Evolutionary conservation across 2,888 invertebrate genomes (phyloP).

Genomic region (Loripinus fragilis): DNA sequence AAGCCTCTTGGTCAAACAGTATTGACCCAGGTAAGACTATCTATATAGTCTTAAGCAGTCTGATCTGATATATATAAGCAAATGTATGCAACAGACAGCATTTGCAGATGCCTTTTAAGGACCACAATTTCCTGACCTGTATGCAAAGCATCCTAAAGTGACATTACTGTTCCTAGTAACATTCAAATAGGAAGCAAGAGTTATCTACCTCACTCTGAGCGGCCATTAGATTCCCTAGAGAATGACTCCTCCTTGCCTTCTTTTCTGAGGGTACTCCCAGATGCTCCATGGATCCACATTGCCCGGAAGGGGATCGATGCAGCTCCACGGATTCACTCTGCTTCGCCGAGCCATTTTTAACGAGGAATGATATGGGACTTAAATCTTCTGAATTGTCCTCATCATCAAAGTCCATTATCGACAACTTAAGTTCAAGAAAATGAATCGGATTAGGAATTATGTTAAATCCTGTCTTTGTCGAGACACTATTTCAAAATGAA

Average conservation of each 20-base stretch:
- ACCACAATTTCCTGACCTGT: too few relatives aligned
- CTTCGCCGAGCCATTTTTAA: neutral
- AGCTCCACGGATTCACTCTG: neutral
- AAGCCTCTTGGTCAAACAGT: too few relatives aligned
- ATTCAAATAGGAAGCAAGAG: neutral
- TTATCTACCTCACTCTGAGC: neutral
- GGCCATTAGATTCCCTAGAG: neutral
- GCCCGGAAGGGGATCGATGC: neutral
- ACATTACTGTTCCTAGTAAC: too few relatives aligned
- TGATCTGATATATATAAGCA: too few relatives aligned
- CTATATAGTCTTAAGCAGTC: too few relatives aligned
- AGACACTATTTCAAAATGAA: too few relatives aligned
- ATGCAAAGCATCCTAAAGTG: too few relatives aligned
- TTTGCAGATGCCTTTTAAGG: too few relatives aligned
- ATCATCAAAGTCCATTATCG: neutral
- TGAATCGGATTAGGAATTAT: too few relatives aligned
- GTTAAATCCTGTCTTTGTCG: too few relatives aligned
- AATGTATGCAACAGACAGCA: too few relatives aligned
- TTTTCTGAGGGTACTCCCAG: neutral
- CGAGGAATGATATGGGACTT: neutral
- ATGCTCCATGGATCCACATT: neutral
- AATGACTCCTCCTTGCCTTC: neutral
- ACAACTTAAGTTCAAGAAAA: neutral
- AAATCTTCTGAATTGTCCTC: neutral
- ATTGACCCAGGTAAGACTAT: too few relatives aligned